Evolutionary conservation across 2,113 vertebrate genomes (phyloP).

Genomic region (Gymnogyps californianus): DNA sequence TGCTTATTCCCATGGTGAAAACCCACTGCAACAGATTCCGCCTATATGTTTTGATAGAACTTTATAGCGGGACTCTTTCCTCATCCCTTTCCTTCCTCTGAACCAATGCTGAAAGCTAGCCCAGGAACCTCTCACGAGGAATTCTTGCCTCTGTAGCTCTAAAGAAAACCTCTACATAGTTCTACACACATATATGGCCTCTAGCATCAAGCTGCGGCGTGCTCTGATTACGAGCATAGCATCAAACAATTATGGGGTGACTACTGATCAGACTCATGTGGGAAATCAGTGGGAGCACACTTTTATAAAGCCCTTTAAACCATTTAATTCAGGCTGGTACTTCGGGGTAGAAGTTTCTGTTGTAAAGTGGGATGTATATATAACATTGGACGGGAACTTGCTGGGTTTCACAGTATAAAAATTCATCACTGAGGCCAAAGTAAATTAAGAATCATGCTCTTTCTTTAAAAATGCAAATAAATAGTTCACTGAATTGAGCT

Average conservation of each 20-base stretch:
- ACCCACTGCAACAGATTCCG: neutral
- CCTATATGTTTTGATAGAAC: neutral
- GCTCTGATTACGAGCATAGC: neutral
- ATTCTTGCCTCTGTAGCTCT: neutral
- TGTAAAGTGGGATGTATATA: neutral
- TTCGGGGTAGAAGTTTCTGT: neutral
- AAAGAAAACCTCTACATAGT: neutral
- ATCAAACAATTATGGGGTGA: neutral
- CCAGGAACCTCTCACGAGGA: neutral
- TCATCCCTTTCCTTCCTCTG: neutral
- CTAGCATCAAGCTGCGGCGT: neutral
- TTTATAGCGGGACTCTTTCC: neutral
- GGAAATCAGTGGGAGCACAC: neutral
- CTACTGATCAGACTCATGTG: neutral
- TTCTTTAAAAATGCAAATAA: constrained; percentile 48
- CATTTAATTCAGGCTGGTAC: neutral
- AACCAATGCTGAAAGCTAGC: neutral
- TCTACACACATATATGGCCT: neutral
- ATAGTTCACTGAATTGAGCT: constrained; percentile 17
- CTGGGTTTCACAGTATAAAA: neutral
- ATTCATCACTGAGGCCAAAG: constrained; percentile 31
- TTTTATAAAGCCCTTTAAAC: neutral
- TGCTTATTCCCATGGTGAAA: neutral
- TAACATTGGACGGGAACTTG: neutral
- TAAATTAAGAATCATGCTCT: constrained; percentile 7